These are phyloP conservation scores for Trachops cirrhosus DNA, from an alignment of 2,797 vertebrate genomes.

Conservation along the genomic window DNA sequence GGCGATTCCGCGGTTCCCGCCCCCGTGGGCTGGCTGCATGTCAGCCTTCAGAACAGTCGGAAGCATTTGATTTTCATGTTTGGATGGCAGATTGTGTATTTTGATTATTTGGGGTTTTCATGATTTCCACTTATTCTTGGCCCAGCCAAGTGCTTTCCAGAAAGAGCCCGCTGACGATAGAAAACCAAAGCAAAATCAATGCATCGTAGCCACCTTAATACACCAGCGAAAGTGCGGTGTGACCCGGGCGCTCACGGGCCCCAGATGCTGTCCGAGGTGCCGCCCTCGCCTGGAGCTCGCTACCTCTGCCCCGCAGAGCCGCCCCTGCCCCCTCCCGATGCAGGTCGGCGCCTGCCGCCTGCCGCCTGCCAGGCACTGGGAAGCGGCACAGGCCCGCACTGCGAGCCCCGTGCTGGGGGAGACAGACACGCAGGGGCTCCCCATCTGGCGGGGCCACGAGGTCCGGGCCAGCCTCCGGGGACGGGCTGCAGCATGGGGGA, in stretches of 20 bases:
- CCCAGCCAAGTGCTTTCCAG: not conserved
- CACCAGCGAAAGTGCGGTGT: not conserved
- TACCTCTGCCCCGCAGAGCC: no score
- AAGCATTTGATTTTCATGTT: not conserved
- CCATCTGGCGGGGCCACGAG: no score
- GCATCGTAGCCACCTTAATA: not conserved
- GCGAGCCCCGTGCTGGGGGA: no score
- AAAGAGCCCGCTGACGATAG: conserved; percentile 20
- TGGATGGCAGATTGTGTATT: not conserved
- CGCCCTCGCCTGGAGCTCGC: no score
- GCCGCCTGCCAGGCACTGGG: no score
- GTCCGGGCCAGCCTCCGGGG: not conserved
- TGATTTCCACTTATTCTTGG: not conserved
- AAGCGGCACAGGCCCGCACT: no score
- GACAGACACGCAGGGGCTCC: no score
- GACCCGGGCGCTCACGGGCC: not conserved
- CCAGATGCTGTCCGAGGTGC: no score
- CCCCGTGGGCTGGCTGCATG: not conserved
- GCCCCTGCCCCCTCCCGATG: no score
- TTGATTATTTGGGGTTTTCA: not conserved
- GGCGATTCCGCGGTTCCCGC: not conserved
- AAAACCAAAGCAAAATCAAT: conserved; percentile 36
- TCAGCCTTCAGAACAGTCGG: no score
- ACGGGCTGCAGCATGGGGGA: not conserved
- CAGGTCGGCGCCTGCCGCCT: no score